Percentiles rank a stretch among this genome's conserved stretches.
These are phyloP conservation scores for Drosophila tripunctata DNA, from an alignment of 2,888 invertebrate genomes.

Conservation along the genomic window DNA sequence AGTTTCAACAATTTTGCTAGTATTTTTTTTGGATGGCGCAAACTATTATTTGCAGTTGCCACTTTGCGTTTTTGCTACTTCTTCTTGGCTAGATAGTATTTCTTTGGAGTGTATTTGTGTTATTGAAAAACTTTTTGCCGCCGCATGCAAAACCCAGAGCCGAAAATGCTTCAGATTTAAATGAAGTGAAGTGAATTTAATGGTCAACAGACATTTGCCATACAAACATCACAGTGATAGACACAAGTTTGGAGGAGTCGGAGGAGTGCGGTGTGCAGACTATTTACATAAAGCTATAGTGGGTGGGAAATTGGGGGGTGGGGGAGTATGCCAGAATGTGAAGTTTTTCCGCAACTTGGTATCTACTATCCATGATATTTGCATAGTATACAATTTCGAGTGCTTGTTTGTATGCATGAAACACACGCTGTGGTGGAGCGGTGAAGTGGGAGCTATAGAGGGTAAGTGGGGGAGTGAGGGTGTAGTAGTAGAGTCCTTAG, in stretches of 20 bases:
- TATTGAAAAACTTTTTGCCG: constrained; percentile 71
- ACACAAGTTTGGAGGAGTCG: background rate
- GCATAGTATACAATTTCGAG: constrained; percentile 79
- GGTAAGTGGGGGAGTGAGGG: background rate
- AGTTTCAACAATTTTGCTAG: constrained; percentile 26
- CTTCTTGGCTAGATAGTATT: constrained; percentile 30
- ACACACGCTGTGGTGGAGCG: no score
- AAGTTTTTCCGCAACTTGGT: constrained; percentile 51
- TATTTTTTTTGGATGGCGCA: constrained; percentile 27
- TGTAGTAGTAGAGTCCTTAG: constrained; percentile 8
- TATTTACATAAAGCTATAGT: constrained; percentile 58
- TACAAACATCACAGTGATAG: constrained; percentile 50
- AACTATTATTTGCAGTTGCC: constrained; percentile 80
- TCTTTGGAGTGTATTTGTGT: constrained; percentile 63
- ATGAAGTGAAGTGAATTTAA: constrained; percentile 81
- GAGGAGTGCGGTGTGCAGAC: constrained; percentile 1
- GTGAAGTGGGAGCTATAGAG: no score
- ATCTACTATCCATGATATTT: constrained; percentile 72
- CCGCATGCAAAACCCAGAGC: constrained; percentile 53
- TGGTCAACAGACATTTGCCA: constrained; percentile 77
- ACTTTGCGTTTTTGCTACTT: constrained; percentile 49
- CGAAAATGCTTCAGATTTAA: constrained; percentile 77
- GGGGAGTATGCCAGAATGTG: constrained; percentile 7
- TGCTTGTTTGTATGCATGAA: constrained; percentile 74
- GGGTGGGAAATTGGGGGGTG: background rate